Conservation (phyloP, 2,113 vertebrate species). For the Brachypodius melanocephalos region DNA sequence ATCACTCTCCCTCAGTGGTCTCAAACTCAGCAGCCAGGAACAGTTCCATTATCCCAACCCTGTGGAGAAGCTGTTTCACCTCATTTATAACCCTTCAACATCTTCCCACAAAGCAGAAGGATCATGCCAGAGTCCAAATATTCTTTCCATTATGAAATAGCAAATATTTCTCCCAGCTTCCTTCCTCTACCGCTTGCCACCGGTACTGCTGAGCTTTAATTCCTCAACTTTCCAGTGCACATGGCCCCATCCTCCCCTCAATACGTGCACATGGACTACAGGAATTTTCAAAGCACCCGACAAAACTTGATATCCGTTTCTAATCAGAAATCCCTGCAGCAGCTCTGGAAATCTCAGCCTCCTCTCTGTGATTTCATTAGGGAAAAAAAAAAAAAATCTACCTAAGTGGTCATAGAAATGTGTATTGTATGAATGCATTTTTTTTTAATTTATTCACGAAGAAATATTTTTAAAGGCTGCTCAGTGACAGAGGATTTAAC, state of each 20-base stretch:
- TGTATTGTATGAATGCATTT: neutral
- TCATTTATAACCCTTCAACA: neutral
- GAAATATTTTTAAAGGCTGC: conserved; percentile 19
- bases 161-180: neutral
- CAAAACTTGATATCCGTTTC: neutral
- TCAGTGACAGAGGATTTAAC: neutral
- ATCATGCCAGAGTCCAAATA: neutral
- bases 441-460: neutral
- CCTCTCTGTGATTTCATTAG: neutral
- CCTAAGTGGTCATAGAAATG: neutral
- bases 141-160: neutral
- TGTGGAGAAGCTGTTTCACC: neutral
- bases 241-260: neutral
- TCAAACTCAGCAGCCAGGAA: neutral
- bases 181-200: neutral
- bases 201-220: neutral
- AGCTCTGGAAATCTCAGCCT: neutral
- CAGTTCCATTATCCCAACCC: neutral
- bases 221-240: neutral
- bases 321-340: neutral
- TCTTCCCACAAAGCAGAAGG: neutral
- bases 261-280: neutral
- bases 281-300: neutral
- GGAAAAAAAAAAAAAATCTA: neutral
- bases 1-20: neutral